A percentile compares a stretch with the other conserved stretches of the same genome.
Conservation (phyloP, 2,888 invertebrate genomes). For the Latheticus oryzae region DNA sequence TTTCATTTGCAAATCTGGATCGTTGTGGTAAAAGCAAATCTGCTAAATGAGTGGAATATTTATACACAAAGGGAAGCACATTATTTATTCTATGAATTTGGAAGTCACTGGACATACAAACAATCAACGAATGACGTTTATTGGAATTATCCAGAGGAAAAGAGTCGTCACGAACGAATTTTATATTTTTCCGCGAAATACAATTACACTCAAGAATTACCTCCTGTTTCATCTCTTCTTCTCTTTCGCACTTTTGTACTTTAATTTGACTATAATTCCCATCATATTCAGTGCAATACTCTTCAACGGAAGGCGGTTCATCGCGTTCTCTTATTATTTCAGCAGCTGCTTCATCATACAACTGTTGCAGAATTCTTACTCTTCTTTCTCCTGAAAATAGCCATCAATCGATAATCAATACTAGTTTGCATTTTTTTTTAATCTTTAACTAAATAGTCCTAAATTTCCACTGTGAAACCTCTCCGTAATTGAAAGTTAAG, state of each 20-base stretch:
- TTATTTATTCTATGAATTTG: constrained; percentile 14
- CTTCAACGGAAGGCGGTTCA: constrained; percentile 51
- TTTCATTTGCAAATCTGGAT: no score
- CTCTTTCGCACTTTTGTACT: constrained; percentile 51
- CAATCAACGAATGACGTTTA: constrained; percentile 3
- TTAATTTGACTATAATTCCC: constrained; percentile 48
- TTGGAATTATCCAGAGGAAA: background rate
- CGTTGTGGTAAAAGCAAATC: no score
- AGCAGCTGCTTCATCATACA: constrained; percentile 55
- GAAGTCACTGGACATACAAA: constrained; percentile 4
- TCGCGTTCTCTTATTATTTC: constrained; percentile 56
- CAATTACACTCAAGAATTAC: no score
- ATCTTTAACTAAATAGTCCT: no score
- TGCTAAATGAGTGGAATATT: no score
- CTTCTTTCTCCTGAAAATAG: constrained; percentile 53
- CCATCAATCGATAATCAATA: background rate
- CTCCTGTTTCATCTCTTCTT: constrained; percentile 47
- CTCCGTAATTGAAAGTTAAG: background rate
- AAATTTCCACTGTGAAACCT: no score
- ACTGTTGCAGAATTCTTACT: constrained; percentile 50
- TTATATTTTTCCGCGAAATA: no score
- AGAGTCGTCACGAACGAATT: no score
- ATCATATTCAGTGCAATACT: constrained; percentile 61
- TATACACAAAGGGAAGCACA: background rate
- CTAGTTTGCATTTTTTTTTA: background rate